Base-by-base conservation (phyloP, 2,797 vertebrate species). In the Chloroceryle amazona region DNA sequence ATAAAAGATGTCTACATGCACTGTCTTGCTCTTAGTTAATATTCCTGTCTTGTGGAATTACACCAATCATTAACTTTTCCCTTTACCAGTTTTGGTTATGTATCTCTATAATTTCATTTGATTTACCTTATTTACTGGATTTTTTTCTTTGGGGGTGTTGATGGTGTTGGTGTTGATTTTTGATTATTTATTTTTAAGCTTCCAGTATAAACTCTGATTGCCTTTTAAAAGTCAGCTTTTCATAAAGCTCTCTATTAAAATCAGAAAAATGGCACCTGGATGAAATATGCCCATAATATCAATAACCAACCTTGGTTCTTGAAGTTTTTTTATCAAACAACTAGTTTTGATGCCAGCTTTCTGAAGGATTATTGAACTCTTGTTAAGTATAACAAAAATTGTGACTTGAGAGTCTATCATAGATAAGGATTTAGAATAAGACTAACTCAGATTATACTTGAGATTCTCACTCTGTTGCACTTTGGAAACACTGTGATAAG, bases 211-310 rank as follows among this genome's bases (percentile, higher is more conserved):
- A 42, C 6, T 81, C 29, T 44, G 12, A 35, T n/a, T 88, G 10
- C 3, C 4, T 65, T 66, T 25, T 62, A 85, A 37, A 5, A 42
- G 16, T 25, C 41, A 54, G 8, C 8, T 89, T 94, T 91, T 60
- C 60, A 5, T 37, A 35, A 72, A 13, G 4, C 5, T 28, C 6
- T 60, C 16, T 67, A 26, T 55, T 39, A 72, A 88, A 85, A 78
- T 57, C 16, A 80, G 22, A 75, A 4, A 42, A 76, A 58, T 8
- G 5, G 9, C 0, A 1, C 7, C 3, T 0, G 0, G 7, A 22
- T 46, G 4, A 90, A 76, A 79, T 63, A 52, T 22, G 3, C 11
- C 31, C 21, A 1, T 41, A 51, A 1, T 20, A 28, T 58, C 11
- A 37, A 58, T n/a, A 91, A 54, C 4, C 4, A 52, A 31, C 2